Evolutionary conservation across 2,113 vertebrate genomes (phyloP), one percentile per base, ranked within the genome.

Genomic region (Cyphomyrus plagiostoma): DNA sequence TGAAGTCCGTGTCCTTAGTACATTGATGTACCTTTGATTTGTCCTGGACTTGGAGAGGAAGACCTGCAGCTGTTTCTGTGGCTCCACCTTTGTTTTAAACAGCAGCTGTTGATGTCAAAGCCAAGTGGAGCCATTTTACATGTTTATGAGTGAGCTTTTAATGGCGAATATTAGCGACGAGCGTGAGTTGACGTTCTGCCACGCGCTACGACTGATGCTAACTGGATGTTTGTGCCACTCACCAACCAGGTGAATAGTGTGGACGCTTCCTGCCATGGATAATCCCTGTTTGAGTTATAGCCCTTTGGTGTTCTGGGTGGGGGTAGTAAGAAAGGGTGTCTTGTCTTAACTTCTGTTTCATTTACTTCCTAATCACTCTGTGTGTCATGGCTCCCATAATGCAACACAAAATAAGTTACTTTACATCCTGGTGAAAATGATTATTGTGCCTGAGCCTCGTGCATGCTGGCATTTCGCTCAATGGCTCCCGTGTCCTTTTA

Each of bases 381-480:
- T 48, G 5, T 21, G 66, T 50, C n/a, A 49, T 87, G 48, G 39
- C 39, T 85, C 15, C 35, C 11, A 42, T 89, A 52, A 89, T 21
- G 21, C 35, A 83, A 92, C 84, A 87, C 91, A 90, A 88, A 53
- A 23, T 56, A 66, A 46, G 23, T 62, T n/a, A 62, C 6, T 62
- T 66, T 87, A 90, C 42, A 90, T 86, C 86, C 88, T 90, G 88
- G 48, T 49, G 53, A 90, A 89, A n/a, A 62, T 62, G 15, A 53
- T 26, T 5, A 70, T 30, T 77, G 83, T 39, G 84, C 9, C 26
- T 30, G 74, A 62, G 90, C 42, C 30, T 0, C 77, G 89, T 70
- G 70, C 82, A 87, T 9, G 17, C 19, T 56, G 50, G 39, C 10
- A 46, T 87, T 87, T 23, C 15, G 35, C 35, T 87, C 26, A 15